Conservation (phyloP, 2,113 vertebrate species). For the Chiloscyllium plagiosum region DNA sequence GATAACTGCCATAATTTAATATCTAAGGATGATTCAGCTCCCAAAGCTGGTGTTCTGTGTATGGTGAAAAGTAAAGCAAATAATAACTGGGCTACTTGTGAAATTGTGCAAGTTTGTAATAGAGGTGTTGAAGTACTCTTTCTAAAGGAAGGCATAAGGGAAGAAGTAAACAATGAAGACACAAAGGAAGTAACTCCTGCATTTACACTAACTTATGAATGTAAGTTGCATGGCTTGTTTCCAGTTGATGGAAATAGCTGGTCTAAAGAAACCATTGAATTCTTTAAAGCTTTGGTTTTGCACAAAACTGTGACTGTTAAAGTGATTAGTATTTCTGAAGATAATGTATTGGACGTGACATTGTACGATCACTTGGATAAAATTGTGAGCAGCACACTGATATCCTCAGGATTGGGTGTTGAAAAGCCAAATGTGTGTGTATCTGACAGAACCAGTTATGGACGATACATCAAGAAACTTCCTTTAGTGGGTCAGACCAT, state of each 20-base stretch:
- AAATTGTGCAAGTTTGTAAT: slow-evolving; percentile 4
- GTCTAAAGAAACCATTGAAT: slow-evolving; percentile 15
- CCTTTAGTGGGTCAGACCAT: slow-evolving; percentile 56
- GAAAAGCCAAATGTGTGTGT: not conserved
- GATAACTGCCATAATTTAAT: not conserved
- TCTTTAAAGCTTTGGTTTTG: slow-evolving; percentile 31
- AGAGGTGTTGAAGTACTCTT: not conserved
- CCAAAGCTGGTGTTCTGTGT: not conserved
- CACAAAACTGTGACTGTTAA: slow-evolving; percentile 11
- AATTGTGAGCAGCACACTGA: not conserved
- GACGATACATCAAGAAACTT: slow-evolving; percentile 54
- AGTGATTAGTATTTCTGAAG: not conserved
- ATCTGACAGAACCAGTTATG: not conserved
- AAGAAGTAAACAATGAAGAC: not conserved
- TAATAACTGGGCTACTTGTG: slow-evolving; percentile 24
- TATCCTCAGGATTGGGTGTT: not conserved
- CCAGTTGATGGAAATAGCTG: slow-evolving; percentile 21
- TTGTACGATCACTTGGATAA: slow-evolving; percentile 15
- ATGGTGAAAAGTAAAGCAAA: slow-evolving; percentile 4
- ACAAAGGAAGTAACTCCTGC: not conserved
- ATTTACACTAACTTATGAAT: slow-evolving; percentile 33
- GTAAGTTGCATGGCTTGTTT: slow-evolving; percentile 30
- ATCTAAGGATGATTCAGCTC: not conserved
- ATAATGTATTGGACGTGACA: slow-evolving; percentile 8
- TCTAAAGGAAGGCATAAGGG: slow-evolving; percentile 18